These are phyloP conservation scores for Alloscopus bannaensis DNA, from an alignment of 2,888 invertebrate genomes.

Conservation along the genomic window DNA sequence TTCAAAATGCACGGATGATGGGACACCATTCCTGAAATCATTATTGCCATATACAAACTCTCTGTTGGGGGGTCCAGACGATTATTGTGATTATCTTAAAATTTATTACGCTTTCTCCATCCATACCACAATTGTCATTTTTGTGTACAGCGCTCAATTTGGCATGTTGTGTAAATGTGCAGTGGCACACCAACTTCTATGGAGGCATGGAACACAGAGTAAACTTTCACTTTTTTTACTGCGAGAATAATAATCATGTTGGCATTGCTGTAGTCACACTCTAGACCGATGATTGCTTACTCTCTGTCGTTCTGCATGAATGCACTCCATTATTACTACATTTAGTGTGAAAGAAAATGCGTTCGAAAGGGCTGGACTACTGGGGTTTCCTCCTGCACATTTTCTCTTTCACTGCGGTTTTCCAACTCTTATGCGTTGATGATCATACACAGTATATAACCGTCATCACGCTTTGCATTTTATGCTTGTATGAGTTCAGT, in stretches of 20 bases:
- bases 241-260: conserved; percentile 26
- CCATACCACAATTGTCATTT: conserved; percentile 55
- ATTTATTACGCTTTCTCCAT: conserved; percentile 56
- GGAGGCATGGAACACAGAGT: background rate
- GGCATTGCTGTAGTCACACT: conserved; percentile 28
- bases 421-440: conserved; percentile 25
- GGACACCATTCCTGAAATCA: conserved; percentile 14
- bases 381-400: background rate
- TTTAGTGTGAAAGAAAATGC: conserved; percentile 19
- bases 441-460: too few species aligned
- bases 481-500: conserved; percentile 31
- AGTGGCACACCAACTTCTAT: conserved; percentile 9
- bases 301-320: conserved; percentile 38
- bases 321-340: conserved; percentile 43
- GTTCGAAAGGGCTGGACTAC: background rate
- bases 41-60: conserved; percentile 34
- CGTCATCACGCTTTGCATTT: conserved; percentile 38
- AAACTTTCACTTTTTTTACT: conserved; percentile 25
- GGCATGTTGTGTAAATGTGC: background rate
- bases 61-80: conserved; percentile 22
- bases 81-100: conserved; percentile 59
- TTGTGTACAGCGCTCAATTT: conserved; percentile 4
- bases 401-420: background rate
- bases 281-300: conserved; percentile 10
- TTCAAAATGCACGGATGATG: conserved; percentile 30